phyloP scores from a whole-genome alignment of 2,113 vertebrate species.

The cat (Felis catus) region F.catus_Fca126_mat1.0 CM031419.1:180178501-180179000 shows the following conservation, averaged over 20 bases:
- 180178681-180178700: background rate
- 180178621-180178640: background rate
- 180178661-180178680: background rate
- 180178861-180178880: background rate
- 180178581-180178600: background rate
- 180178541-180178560: background rate
- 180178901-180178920: background rate
- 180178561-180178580: background rate
- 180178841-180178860: background rate
- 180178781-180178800: background rate
- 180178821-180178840: background rate
- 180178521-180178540: background rate
- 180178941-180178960: background rate
- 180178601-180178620: background rate
- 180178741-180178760: background rate
- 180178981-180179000: background rate
- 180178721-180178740: background rate
- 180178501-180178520: background rate
- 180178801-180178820: background rate
- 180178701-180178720: background rate
- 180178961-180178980: conserved; percentile 7
- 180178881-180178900: background rate
- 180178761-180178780: background rate
- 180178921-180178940: background rate
- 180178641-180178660: background rate